Base-by-base conservation (phyloP, 2,797 vertebrate species). In the Diglossa cyanea region DNA sequence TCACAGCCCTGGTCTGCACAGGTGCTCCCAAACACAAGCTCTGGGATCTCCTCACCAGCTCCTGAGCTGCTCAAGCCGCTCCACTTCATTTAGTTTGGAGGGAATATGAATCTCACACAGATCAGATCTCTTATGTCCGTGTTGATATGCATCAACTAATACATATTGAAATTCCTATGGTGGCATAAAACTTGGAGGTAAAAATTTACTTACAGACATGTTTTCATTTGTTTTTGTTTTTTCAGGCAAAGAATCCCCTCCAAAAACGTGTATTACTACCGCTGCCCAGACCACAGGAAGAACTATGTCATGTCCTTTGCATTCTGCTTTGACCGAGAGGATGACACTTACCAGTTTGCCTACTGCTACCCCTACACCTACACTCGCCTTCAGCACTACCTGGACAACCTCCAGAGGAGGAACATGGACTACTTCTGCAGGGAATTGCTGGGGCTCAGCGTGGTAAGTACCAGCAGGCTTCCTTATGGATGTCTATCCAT, bases 251-350 rank as follows among this genome's bases (percentile, higher is more conserved):
- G 99, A 90, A 97, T 99, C 75, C 99, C 99, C 10, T 98, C 99
- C 74, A 99, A 99, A 98, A 99, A 99, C 1, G 99, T 99, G 48
- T 99, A 99, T 96, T 99, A 99, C 97, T 99, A 99, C 96, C 99
- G 99, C 76, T 99, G 99, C 78, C 99, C 99, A 0, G 99, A 99
- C 97, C 99, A 99, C 95, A 98, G 98, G 66, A 99, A 98, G 97
- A 99, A 99, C 98, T 99, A 99, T 30, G 99, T 99, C 88, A 99
- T 99, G 99, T 99, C 99, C 58, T 99, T 99, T 87, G 99, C 99
- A 75, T 99, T 99, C 95, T 99, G 99, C 97, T 99, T 99, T 47
- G 99, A 99, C 97, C 98, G 98, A 13, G 99, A 99, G 94, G 98
- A 99, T 25, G 99, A 99, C 90, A 96, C 98, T 8, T 99, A 99